These are phyloP conservation scores for Formica exsecta DNA, from an alignment of 1,140 invertebrate genomes.

Conservation along the genomic window DNA sequence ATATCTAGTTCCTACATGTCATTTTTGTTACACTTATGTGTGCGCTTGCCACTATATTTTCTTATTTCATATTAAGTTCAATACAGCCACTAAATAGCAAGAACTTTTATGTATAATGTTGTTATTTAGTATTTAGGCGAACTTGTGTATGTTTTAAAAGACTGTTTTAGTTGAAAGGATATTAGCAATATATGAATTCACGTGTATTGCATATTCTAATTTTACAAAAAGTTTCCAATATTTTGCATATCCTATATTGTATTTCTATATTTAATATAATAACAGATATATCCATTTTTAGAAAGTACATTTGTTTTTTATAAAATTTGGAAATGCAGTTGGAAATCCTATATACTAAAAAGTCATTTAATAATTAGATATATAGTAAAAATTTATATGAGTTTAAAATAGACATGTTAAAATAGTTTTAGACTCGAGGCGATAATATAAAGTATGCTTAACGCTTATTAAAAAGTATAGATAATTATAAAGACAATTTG, in stretches of 20 bases:
- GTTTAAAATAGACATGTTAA: constrained; percentile 21
- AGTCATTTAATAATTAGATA: constrained; percentile 19
- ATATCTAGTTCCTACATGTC: constrained; percentile 70
- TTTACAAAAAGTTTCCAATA: constrained; percentile 11
- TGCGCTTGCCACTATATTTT: constrained; percentile 63
- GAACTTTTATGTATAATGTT: constrained; percentile 32
- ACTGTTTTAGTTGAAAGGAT: constrained; percentile 45
- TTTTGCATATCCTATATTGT: constrained; percentile 3
- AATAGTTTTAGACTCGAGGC: constrained; percentile 56
- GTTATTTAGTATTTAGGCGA: constrained; percentile 37
- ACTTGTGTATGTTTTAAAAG: constrained; percentile 46
- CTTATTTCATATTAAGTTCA: constrained; percentile 51
- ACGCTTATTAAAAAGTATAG: constrained; percentile 12
- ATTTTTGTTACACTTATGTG: constrained; percentile 67
- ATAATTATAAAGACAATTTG: constrained; percentile 24
- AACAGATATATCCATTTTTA: constrained; percentile 7
- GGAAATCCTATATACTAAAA: not conserved
- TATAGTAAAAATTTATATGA: not conserved
- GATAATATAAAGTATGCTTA: constrained; percentile 9
- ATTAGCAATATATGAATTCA: constrained; percentile 56
- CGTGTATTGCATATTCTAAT: constrained; percentile 35
- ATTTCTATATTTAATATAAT: constrained; percentile 23
- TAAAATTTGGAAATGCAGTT: not conserved
- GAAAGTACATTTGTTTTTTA: constrained; percentile 26
- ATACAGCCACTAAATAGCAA: constrained; percentile 49